A percentile compares a stretch with the other conserved stretches of the same genome.
Evolutionary conservation across 2,113 vertebrate species (phyloP).

Genomic region (Ctenomys sociabilis): DNA sequence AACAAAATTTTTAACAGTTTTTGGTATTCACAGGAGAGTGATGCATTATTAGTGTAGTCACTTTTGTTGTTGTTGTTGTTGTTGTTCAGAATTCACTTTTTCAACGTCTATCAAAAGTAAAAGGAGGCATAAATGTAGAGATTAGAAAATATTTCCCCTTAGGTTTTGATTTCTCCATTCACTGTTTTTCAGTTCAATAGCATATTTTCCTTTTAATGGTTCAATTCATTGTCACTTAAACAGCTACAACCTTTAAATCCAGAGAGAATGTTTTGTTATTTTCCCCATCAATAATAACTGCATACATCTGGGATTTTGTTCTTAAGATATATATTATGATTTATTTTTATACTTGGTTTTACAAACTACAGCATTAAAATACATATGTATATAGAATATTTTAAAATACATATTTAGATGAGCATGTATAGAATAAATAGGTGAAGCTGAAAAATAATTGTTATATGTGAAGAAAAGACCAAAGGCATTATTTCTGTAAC

Average conservation of each 20-base stretch:
- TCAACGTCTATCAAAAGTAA: not conserved
- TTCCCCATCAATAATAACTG: not conserved
- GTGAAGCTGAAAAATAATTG: not conserved
- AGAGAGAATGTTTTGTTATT: not conserved
- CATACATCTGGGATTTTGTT: not conserved
- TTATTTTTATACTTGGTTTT: not conserved
- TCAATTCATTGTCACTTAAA: constrained; percentile 33
- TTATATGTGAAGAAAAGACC: not conserved
- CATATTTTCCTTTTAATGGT: not conserved
- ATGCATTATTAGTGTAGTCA: not conserved
- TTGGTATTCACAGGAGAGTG: not conserved
- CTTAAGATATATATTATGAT: not conserved
- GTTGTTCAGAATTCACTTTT: constrained; percentile 1
- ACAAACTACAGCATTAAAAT: constrained; percentile 4
- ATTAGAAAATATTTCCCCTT: not conserved
- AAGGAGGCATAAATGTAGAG: not conserved
- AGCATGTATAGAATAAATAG: not conserved
- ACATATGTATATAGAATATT: not conserved
- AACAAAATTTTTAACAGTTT: not conserved
- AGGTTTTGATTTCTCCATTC: not conserved
- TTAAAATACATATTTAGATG: not conserved
- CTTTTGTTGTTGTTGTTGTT: not conserved
- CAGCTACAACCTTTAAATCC: not conserved
- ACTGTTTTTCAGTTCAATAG: not conserved
- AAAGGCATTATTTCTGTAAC: not conserved